A percentile compares a stretch with the other conserved stretches of the same genome.
Evolutionary conservation across 2,888 invertebrate genomes (phyloP).

Genomic region (Clitarchus hookeri): DNA sequence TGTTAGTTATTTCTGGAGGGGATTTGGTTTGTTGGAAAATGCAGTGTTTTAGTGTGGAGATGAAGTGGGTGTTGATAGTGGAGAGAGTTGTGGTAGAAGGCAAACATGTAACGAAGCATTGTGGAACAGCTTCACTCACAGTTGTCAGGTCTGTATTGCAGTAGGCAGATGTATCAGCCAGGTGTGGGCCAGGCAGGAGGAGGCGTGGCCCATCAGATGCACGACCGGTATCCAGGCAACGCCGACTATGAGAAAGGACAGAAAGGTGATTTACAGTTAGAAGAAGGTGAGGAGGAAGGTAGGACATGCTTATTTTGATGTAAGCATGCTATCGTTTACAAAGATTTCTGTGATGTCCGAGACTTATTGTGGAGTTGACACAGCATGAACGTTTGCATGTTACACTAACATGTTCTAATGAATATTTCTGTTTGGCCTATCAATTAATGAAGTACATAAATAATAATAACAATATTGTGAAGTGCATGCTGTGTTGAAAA

Average conservation of each 20-base stretch:
- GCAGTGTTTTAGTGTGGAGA: neutral
- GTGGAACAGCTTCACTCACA: neutral
- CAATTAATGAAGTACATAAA: too few relatives aligned
- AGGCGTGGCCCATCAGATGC: slow-evolving; percentile 44
- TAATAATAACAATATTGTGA: too few relatives aligned
- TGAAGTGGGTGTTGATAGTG: too few relatives aligned
- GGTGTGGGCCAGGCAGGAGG: neutral
- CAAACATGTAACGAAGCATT: neutral
- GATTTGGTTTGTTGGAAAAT: neutral
- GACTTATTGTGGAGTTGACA: too few relatives aligned
- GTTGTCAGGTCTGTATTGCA: neutral
- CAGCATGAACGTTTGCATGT: too few relatives aligned
- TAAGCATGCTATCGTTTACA: neutral
- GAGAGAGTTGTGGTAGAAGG: neutral
- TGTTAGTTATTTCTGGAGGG: too few relatives aligned
- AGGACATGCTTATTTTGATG: slow-evolving; percentile 29
- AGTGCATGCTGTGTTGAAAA: too few relatives aligned
- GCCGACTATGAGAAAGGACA: slow-evolving; percentile 47
- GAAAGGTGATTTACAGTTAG: slow-evolving; percentile 47
- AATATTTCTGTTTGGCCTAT: too few relatives aligned
- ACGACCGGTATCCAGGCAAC: slow-evolving; percentile 34
- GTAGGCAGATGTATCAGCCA: slow-evolving; percentile 6
- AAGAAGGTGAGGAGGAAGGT: slow-evolving; percentile 58
- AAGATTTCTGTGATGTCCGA: too few relatives aligned
- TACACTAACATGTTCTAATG: too few relatives aligned